Percentiles rank a stretch among this genome's conserved stretches.
These are phyloP conservation scores for Drosophila persimilis DNA, from an alignment of 1,140 invertebrate species.

Conservation along the genomic window DNA sequence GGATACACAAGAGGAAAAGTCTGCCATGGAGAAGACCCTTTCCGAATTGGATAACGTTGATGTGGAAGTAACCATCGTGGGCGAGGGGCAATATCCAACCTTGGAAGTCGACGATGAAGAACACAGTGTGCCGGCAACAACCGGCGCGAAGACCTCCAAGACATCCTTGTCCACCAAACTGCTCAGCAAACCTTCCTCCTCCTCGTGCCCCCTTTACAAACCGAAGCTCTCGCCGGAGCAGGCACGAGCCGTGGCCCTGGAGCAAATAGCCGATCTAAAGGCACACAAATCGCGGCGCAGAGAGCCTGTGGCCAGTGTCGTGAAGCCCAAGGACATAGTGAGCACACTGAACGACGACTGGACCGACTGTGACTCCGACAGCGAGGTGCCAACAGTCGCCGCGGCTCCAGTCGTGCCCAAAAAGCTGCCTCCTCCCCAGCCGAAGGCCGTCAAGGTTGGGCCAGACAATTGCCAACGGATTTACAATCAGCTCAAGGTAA, in stretches of 20 bases:
- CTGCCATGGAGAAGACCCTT: slow-evolving; percentile 43
- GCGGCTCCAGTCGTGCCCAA: slow-evolving; percentile 6
- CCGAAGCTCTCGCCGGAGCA: slow-evolving; percentile 65
- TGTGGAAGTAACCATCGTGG: slow-evolving; percentile 73
- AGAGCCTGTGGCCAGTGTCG: slow-evolving; percentile 26
- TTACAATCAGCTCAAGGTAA: slow-evolving; percentile 36
- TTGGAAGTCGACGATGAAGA: slow-evolving; percentile 75
- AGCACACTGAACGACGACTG: slow-evolving; percentile 72
- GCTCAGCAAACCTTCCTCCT: neutral
- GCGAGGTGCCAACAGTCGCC: slow-evolving; percentile 11
- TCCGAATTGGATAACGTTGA: slow-evolving; percentile 56
- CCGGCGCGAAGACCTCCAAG: slow-evolving; percentile 9
- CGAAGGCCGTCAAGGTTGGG: slow-evolving; percentile 24
- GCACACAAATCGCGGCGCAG: slow-evolving; percentile 56
- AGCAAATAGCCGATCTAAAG: slow-evolving; percentile 70
- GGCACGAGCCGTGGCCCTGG: slow-evolving; percentile 67
- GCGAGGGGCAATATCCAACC: slow-evolving; percentile 79
- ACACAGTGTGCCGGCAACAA: slow-evolving; percentile 17
- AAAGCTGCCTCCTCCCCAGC: slow-evolving; percentile 3
- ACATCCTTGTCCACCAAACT: neutral
- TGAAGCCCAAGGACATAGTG: slow-evolving; percentile 56
- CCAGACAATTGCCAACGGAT: slow-evolving; percentile 1
- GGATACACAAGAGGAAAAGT: slow-evolving; percentile 41
- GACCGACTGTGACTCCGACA: slow-evolving; percentile 71
- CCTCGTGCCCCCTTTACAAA: slow-evolving; percentile 20